A percentile compares a stretch with the other conserved stretches of the same genome.
These are phyloP conservation scores for Sylvia borin DNA, from an alignment of 2,797 vertebrate species.

Conservation along the genomic window DNA sequence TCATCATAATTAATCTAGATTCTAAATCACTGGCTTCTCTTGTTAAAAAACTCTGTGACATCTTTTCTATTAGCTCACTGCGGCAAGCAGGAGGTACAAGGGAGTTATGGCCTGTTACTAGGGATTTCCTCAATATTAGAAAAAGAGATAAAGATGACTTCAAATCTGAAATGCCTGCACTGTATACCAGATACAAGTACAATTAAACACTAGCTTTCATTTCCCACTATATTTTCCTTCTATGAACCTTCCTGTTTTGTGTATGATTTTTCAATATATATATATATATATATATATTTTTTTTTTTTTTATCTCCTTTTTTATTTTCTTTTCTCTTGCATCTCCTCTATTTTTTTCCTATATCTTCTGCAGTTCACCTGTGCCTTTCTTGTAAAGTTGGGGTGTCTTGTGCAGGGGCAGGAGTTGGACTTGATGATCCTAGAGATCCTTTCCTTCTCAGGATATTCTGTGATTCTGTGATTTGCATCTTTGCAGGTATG, in stretches of 20 bases:
- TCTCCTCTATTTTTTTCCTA: not conserved
- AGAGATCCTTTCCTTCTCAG: not conserved
- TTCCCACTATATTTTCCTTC: not conserved
- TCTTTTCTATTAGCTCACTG: not conserved
- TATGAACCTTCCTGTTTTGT: not conserved
- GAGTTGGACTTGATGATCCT: not conserved
- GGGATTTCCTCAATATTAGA: not conserved
- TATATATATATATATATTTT: no score
- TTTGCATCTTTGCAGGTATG: not conserved
- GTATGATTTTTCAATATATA: not conserved
- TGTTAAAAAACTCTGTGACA: not conserved
- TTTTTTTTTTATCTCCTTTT: not conserved
- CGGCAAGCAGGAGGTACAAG: not conserved
- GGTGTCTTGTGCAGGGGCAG: not conserved
- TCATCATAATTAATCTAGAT: not conserved
- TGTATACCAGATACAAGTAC: not conserved
- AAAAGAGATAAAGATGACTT: not conserved
- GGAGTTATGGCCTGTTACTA: not conserved
- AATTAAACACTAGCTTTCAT: not conserved
- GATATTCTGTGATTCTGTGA: not conserved
- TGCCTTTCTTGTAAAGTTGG: not conserved
- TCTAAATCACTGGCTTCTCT: not conserved
- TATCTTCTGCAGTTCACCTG: not conserved
- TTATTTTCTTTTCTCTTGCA: not conserved
- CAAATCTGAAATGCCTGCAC: not conserved